phyloP scores from a whole-genome alignment of 2,113 vertebrate genomes.

The Fulmarus glacialis region DNA sequence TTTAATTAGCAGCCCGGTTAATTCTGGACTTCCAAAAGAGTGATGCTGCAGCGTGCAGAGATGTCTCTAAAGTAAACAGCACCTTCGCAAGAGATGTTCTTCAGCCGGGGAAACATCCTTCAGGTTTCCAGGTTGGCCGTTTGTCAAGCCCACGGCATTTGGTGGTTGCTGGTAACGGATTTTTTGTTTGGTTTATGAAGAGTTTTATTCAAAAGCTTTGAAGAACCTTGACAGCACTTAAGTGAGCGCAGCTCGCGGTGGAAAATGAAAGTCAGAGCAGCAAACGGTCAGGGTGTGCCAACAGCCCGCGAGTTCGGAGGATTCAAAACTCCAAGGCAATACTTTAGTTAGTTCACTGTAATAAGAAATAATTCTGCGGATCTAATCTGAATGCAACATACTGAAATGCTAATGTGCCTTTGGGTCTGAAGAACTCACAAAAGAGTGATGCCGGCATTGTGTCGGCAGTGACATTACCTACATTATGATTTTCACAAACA shows the following conservation, averaged over 20 bases:
- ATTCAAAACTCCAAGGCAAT: background rate
- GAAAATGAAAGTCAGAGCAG: background rate
- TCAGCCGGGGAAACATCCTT: background rate
- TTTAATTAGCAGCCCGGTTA: background rate
- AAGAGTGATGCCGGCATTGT: background rate
- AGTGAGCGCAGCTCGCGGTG: background rate
- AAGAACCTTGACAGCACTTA: slow-evolving; percentile 41
- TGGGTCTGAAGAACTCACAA: slow-evolving; percentile 1
- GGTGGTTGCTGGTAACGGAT: slow-evolving; percentile 24
- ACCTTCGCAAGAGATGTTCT: background rate
- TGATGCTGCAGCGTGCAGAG: background rate
- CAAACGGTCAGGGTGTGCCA: background rate
- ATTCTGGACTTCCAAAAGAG: background rate
- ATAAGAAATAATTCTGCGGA: slow-evolving; percentile 8
- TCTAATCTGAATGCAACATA: background rate
- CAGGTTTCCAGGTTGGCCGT: background rate
- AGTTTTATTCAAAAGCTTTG: slow-evolving; percentile 47
- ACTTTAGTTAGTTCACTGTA: background rate
- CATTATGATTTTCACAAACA: background rate
- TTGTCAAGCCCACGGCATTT: background rate
- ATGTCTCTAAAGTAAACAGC: background rate
- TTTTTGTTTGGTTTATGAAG: slow-evolving; percentile 64
- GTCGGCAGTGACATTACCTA: background rate
- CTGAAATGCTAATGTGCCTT: slow-evolving; percentile 20
- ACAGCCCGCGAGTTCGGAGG: background rate